These are phyloP conservation scores for Tethya wilhelma DNA, from an alignment of 37 sponge, comb jelly and placozoan genomes.

Conservation along the genomic window DNA sequence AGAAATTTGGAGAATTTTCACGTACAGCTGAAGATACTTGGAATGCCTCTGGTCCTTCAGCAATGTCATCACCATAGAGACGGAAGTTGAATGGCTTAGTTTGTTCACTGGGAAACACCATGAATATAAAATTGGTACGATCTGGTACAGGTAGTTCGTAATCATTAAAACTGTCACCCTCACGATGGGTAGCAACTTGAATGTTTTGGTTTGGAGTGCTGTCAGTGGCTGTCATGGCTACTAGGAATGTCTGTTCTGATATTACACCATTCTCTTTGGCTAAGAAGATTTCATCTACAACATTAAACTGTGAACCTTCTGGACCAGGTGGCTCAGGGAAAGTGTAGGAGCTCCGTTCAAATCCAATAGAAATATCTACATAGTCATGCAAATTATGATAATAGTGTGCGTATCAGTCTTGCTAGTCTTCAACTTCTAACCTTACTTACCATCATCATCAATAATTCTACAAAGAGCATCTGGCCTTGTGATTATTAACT, in stretches of 20 bases:
- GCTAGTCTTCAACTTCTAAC: not conserved
- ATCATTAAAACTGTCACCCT: not conserved
- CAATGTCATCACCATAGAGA: not conserved
- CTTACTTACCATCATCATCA: constrained; percentile 26
- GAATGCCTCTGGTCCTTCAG: constrained; percentile 8
- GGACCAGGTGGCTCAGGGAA: not conserved
- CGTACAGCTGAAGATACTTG: no score
- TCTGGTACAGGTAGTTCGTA: not conserved
- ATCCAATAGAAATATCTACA: constrained; percentile 15
- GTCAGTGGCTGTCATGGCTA: not conserved
- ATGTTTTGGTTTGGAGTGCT: not conserved
- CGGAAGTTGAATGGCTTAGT: not conserved
- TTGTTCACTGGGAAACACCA: not conserved
- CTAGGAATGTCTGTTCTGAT: constrained; percentile 6
- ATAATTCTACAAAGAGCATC: constrained; percentile 11
- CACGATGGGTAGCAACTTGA: not conserved
- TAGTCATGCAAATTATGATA: not conserved
- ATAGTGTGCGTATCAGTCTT: not conserved
- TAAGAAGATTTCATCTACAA: not conserved
- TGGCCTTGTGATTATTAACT: no score
- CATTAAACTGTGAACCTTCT: not conserved
- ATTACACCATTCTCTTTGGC: not conserved
- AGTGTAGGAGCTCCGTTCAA: constrained; percentile 3
- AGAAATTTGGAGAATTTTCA: not conserved
- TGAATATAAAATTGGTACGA: not conserved